phyloP scores from a whole-genome alignment of 2,797 vertebrate species.

The Oophaga sylvatica region DNA sequence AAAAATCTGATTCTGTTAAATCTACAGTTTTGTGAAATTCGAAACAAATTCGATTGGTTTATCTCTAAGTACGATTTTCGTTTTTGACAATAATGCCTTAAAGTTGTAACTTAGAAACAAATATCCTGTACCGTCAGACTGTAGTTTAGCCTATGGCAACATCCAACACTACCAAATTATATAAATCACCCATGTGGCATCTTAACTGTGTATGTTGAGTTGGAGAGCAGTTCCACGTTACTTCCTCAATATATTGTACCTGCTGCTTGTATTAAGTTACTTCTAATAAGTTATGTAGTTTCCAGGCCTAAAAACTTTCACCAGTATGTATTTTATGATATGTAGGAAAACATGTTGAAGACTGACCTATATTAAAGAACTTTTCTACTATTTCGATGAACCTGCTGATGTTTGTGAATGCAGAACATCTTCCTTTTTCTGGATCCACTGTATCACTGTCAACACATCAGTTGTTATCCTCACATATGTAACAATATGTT shows the following conservation, averaged over 20 bases:
- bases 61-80: too few species aligned
- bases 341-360: neutral
- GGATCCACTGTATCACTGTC: neutral
- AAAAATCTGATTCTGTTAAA: too few species aligned
- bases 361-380: neutral
- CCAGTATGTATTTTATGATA: too few species aligned
- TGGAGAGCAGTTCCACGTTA: neutral
- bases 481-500: neutral
- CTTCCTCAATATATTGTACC: neutral
- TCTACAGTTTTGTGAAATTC: too few species aligned
- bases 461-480: neutral
- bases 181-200: too few species aligned
- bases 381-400: neutral
- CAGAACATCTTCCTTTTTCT: neutral
- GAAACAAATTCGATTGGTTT: too few species aligned
- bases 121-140: neutral
- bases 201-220: too few species aligned
- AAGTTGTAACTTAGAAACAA: neutral
- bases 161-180: too few species aligned
- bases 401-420: neutral
- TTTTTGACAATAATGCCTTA: neutral
- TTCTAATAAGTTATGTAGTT: neutral
- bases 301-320: neutral
- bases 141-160: neutral
- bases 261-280: neutral